A percentile compares a stretch with the other conserved stretches of the same genome.
These are phyloP conservation scores for Dryocosmus kuriphilus DNA, from an alignment of 2,888 invertebrate genomes.

Conservation along the genomic window DNA sequence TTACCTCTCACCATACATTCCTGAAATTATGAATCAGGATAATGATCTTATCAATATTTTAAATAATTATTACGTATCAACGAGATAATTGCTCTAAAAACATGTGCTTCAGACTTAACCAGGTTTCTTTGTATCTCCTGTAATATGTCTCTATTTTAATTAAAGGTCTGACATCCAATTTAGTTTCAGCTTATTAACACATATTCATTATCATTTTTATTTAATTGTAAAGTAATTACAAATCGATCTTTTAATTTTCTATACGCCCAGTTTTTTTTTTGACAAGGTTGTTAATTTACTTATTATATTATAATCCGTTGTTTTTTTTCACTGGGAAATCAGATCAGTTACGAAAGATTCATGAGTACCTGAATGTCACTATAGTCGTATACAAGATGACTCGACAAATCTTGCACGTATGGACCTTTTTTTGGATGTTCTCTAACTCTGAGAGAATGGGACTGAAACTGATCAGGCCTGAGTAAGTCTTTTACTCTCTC, in stretches of 20 bases:
- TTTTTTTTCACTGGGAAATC: background rate
- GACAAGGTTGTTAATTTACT: too few species aligned
- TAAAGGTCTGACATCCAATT: background rate
- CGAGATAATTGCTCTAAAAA: background rate
- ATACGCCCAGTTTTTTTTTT: too few species aligned
- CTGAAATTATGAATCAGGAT: conserved; percentile 74
- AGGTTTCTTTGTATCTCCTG: background rate
- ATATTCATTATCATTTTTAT: background rate
- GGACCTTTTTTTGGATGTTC: conserved; percentile 90
- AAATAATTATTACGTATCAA: background rate
- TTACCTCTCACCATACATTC: conserved; percentile 90
- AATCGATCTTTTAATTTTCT: background rate
- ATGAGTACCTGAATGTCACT: conserved; percentile 87
- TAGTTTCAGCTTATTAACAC: background rate
- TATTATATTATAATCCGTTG: too few species aligned
- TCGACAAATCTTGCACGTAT: conserved; percentile 92
- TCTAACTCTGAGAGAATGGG: conserved; percentile 87
- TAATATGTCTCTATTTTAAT: background rate
- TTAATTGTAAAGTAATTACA: background rate
- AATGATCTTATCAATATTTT: background rate
- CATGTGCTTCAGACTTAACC: background rate
- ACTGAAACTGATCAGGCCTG: conserved; percentile 79
- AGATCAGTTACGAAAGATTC: conserved; percentile 1
- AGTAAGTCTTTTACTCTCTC: conserved; percentile 88
- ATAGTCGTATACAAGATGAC: conserved; percentile 91